Percentiles rank a stretch among this genome's conserved stretches.
Conservation (phyloP, 1,140 invertebrate species). For the Calliphora vicina region DNA sequence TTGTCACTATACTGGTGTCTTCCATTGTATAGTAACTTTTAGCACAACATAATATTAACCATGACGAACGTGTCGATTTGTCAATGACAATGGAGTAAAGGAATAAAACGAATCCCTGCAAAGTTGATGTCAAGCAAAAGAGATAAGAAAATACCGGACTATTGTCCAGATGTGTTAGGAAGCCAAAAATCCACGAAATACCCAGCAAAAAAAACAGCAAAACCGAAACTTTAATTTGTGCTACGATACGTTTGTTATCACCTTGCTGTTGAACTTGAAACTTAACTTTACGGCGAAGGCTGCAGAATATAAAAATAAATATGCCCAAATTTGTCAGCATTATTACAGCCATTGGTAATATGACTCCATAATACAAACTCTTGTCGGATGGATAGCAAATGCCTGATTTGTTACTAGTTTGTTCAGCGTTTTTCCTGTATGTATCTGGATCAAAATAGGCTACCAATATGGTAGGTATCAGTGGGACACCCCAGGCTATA, state of each 20-base stretch:
- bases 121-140: neutral
- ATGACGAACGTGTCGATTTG: neutral
- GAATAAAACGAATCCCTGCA: slow-evolving; percentile 3
- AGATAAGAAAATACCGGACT: neutral
- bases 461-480: neutral
- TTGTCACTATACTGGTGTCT: too few species aligned
- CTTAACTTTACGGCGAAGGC: neutral
- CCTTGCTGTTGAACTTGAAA: too few species aligned
- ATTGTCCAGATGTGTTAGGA: neutral
- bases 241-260: too few species aligned
- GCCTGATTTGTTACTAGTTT: too few species aligned
- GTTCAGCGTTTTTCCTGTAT: neutral
- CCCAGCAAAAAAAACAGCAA: neutral
- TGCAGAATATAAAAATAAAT: neutral
- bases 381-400: neutral
- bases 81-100: neutral
- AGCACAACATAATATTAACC: too few species aligned
- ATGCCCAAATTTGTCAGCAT: neutral
- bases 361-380: neutral
- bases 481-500: neutral
- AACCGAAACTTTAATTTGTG: neutral
- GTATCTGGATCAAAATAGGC: neutral
- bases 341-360: neutral
- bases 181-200: slow-evolving; percentile 3
- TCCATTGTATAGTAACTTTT: too few species aligned